Evolutionary conservation across 2,888 invertebrate genomes (phyloP).

Genomic region (Xanthorhoe spadicearia): DNA sequence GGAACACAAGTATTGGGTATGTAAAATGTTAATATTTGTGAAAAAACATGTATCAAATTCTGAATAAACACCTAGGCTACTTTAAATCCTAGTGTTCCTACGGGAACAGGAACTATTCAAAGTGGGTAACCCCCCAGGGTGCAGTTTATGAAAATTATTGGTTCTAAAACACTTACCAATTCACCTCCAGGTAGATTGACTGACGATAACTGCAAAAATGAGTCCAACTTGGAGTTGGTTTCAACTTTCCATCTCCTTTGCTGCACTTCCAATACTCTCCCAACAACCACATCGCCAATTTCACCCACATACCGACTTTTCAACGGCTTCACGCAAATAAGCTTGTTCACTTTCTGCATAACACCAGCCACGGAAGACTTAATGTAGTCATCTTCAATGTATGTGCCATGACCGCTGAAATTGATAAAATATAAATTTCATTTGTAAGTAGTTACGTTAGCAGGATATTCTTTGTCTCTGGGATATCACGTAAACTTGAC

Average conservation of each 20-base stretch:
- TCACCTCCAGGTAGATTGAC: conserved; percentile 99
- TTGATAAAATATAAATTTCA: not conserved
- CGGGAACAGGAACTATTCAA: too few species aligned
- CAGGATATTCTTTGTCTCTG: too few species aligned
- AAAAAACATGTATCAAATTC: too few species aligned
- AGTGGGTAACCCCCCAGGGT: too few species aligned
- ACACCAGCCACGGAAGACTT: conserved; percentile 97
- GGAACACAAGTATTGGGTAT: too few species aligned
- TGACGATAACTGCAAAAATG: conserved; percentile 93
- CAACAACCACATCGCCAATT: conserved; percentile 98
- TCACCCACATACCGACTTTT: conserved; percentile 96
- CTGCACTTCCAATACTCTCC: conserved; percentile 96
- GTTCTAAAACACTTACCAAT: conserved; percentile 85
- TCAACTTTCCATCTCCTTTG: conserved; percentile 98
- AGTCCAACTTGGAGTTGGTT: conserved; percentile 95
- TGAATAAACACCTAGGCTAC: too few species aligned
- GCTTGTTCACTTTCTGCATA: conserved; percentile 96
- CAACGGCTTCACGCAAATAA: conserved; percentile 95
- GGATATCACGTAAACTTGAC: too few species aligned
- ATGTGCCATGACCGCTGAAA: conserved; percentile 97
- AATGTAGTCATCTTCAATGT: conserved; percentile 91
- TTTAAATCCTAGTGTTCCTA: too few species aligned
- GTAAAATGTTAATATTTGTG: too few species aligned
- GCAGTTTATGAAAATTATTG: too few species aligned
- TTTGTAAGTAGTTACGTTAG: too few species aligned